Percentiles rank a stretch among this genome's conserved stretches.
phyloP scores from a whole-genome alignment of 2,888 invertebrate genomes.

The Euzetes globulus region DNA sequence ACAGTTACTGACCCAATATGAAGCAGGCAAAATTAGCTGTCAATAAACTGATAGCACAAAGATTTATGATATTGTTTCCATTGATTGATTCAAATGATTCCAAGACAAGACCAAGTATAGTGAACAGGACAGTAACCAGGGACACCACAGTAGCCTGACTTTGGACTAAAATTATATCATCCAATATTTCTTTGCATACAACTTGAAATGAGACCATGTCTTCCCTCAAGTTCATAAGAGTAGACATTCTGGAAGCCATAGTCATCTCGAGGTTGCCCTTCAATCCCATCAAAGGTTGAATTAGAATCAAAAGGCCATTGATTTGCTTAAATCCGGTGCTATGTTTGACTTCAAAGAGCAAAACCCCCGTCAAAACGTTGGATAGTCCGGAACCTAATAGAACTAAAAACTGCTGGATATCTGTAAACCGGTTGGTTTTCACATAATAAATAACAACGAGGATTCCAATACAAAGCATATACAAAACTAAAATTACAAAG shows the following conservation, averaged over 20 bases:
- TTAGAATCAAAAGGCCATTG: background rate
- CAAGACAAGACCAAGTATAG: background rate
- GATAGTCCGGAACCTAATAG: no score
- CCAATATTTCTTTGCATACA: background rate
- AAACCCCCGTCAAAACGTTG: no score
- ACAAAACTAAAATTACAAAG: no score
- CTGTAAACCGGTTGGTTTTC: no score
- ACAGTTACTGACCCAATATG: background rate
- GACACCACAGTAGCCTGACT: conserved; percentile 24
- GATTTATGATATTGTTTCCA: background rate
- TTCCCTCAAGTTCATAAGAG: background rate
- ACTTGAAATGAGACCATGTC: background rate
- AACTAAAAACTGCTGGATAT: no score
- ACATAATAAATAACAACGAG: no score
- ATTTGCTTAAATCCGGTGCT: background rate
- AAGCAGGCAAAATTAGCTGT: background rate
- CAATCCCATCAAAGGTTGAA: conserved; percentile 29
- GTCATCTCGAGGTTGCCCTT: conserved; percentile 30
- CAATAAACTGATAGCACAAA: conserved; percentile 13
- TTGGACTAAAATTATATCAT: conserved; percentile 7
- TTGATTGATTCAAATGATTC: background rate
- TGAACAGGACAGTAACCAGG: background rate
- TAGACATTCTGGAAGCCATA: conserved; percentile 28
- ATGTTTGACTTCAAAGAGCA: no score
- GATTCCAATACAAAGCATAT: no score